phyloP scores from a whole-genome alignment of 2,888 invertebrate species.

The Heteromurus nitidus region DNA sequence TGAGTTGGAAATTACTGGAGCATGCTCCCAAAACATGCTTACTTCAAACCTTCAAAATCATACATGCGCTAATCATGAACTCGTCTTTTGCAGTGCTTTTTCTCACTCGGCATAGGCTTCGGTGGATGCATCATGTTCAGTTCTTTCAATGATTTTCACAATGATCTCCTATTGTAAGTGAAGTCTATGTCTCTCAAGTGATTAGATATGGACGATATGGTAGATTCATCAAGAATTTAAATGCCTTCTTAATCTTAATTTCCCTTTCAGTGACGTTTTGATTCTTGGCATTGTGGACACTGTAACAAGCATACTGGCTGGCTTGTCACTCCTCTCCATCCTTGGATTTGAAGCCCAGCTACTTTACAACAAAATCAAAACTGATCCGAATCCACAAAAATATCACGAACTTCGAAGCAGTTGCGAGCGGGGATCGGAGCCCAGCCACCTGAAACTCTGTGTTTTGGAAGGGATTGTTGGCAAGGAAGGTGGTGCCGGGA shows the following conservation, averaged over 20 bases:
- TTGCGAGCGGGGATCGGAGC: not conserved
- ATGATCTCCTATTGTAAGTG: constrained; percentile 21
- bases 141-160: constrained; percentile 37
- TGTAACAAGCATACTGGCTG: constrained; percentile 24
- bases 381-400: not conserved
- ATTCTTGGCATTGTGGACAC: constrained; percentile 36
- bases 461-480: constrained; percentile 8
- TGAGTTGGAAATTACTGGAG: too few relatives aligned
- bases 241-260: too few relatives aligned
- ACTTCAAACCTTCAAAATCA: too few relatives aligned
- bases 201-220: too few relatives aligned
- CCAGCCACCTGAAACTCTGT: not conserved
- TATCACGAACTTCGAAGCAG: not conserved
- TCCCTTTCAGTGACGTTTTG: constrained; percentile 7
- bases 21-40: too few relatives aligned
- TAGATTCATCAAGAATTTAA: too few relatives aligned
- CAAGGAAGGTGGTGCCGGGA: constrained; percentile 40
- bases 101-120: constrained; percentile 32
- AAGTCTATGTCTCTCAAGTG: too few relatives aligned
- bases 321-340: constrained; percentile 35
- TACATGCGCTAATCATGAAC: too few relatives aligned
- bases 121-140: constrained; percentile 49
- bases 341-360: constrained; percentile 32
- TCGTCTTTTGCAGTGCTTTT: constrained; percentile 50
- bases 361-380: not conserved